These are phyloP conservation scores for Plestiodon gilberti DNA, from an alignment of 2,113 vertebrate species.

Conservation along the genomic window DNA sequence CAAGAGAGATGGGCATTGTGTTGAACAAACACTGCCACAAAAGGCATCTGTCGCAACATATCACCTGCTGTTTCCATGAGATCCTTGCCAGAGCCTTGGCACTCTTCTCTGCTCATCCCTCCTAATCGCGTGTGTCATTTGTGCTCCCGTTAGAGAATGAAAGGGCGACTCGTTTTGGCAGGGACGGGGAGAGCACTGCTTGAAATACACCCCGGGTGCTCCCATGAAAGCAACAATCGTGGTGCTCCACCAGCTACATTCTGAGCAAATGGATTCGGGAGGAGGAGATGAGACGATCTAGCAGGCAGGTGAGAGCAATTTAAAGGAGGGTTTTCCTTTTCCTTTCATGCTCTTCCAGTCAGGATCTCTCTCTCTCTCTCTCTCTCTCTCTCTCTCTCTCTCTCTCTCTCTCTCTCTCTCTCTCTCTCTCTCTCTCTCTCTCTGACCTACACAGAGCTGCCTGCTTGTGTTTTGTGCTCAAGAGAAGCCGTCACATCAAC, in stretches of 20 bases:
- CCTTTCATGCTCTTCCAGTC: not conserved
- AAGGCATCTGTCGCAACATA: slow-evolving; percentile 68
- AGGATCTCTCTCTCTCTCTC: not conserved
- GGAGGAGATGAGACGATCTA: not conserved
- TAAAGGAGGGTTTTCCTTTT: not conserved
- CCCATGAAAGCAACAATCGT: not conserved
- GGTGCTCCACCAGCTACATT: not conserved
- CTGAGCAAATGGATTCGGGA: not conserved
- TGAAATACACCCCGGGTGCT: not conserved
- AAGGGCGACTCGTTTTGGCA: slow-evolving; percentile 43
- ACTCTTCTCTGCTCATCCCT: slow-evolving; percentile 48
- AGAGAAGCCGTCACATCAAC: slow-evolving; percentile 36
- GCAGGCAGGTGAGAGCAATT: not conserved
- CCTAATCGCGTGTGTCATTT: slow-evolving; percentile 58
- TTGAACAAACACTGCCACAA: slow-evolving; percentile 71
- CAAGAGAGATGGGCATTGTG: slow-evolving; percentile 40
- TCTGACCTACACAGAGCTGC: slow-evolving; percentile 14
- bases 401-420: not conserved
- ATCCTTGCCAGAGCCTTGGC: slow-evolving; percentile 48
- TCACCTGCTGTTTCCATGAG: slow-evolving; percentile 67
- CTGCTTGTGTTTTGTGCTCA: slow-evolving; percentile 19
- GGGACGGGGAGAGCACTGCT: slow-evolving; percentile 23
- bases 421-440: not conserved
- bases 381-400: not conserved
- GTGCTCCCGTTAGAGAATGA: slow-evolving; percentile 41